These are phyloP conservation scores for Anabacerthia variegaticeps DNA, from an alignment of 2,797 vertebrate species.

Conservation along the genomic window DNA sequence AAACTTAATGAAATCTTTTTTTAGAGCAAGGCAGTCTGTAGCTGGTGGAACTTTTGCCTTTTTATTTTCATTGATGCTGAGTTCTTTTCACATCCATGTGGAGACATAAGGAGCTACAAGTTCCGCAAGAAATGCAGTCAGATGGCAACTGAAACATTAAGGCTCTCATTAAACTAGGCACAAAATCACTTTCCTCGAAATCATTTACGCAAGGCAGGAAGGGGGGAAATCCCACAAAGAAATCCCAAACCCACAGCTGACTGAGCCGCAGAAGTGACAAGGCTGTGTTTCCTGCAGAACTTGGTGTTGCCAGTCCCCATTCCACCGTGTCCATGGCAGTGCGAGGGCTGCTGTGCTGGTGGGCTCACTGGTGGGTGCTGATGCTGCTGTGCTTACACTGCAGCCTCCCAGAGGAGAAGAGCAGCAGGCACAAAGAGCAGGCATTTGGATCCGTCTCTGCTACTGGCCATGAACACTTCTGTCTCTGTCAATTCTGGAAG, in stretches of 20 bases:
- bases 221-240: background rate
- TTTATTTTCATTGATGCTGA: background rate
- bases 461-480: background rate
- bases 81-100: background rate
- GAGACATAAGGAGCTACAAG: background rate
- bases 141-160: background rate
- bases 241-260: background rate
- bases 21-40: background rate
- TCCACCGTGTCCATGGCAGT: rapidly evolving
- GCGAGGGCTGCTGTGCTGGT: rapidly evolving
- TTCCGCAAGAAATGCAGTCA: background rate
- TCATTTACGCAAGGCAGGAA: rapidly evolving
- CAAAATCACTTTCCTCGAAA: background rate
- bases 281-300: background rate
- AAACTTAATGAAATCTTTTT: slow-evolving; percentile 5
- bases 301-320: rapidly evolving
- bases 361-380: rapidly evolving
- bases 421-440: background rate
- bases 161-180: background rate
- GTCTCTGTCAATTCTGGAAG: background rate
- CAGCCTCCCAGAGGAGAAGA: background rate
- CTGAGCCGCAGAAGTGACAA: background rate
- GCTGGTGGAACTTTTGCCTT: background rate
- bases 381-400: rapidly evolving
- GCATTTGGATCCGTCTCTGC: background rate